Conservation (phyloP, 2,797 vertebrate genomes). For the Pitangus sulphuratus region DNA sequence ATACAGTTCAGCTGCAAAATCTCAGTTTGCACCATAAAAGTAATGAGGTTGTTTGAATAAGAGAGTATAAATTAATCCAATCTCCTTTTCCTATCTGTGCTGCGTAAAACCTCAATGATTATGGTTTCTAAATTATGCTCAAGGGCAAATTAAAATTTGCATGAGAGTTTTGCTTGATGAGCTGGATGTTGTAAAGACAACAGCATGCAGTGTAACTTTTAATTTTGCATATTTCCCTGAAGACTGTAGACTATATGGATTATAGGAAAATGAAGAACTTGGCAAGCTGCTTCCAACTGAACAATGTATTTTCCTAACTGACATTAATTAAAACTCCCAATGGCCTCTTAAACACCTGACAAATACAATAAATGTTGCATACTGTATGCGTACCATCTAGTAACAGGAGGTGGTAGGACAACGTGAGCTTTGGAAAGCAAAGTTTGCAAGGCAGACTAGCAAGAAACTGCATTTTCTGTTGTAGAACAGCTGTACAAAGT, state of each 20-base stretch:
- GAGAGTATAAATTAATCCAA: conserved; percentile 94
- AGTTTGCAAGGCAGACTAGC: conserved; percentile 63
- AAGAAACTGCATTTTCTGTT: conserved; percentile 50
- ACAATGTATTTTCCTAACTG: conserved; percentile 89
- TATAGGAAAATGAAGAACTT: conserved; percentile 88
- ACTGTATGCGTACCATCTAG: conserved; percentile 75
- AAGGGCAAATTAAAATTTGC: conserved; percentile 99
- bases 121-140: conserved; percentile 99
- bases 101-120: conserved; percentile 95
- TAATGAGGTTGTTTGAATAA: conserved; percentile 98
- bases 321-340: conserved; percentile 91
- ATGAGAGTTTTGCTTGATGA: conserved; percentile 93
- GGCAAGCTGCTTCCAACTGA: conserved; percentile 85
- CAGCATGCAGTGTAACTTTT: conserved; percentile 90
- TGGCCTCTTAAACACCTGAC: conserved; percentile 89
- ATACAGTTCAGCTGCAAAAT: conserved; percentile 86
- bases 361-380: conserved; percentile 89
- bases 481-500: conserved; percentile 26
- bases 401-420: conserved; percentile 75
- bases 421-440: conserved; percentile 64
- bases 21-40: conserved; percentile 92
- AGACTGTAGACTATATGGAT: conserved; percentile 88
- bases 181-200: conserved; percentile 89
- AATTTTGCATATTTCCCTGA: conserved; percentile 89
- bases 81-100: conserved; percentile 85